These are phyloP conservation scores for Molossus molossus DNA, from an alignment of 2,797 vertebrate genomes.

Conservation along the genomic window DNA sequence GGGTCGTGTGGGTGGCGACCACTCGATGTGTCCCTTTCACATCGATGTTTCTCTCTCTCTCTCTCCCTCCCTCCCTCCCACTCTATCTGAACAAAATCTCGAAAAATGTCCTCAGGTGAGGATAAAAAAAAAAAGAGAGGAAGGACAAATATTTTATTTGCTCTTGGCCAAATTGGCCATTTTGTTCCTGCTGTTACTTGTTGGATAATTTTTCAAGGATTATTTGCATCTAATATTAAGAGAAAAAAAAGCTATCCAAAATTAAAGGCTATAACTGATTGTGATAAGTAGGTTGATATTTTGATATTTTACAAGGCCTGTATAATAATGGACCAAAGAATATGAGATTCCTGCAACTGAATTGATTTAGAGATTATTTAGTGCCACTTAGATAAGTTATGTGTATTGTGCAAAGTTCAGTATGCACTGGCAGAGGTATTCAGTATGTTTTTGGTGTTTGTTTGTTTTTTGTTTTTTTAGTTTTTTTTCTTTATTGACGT, in stretches of 20 bases:
- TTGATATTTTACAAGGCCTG: background rate
- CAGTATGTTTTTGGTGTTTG: no score
- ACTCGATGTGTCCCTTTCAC: no score
- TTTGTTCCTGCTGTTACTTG: background rate
- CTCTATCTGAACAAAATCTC: no score
- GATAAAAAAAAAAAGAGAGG: background rate
- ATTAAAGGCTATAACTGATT: background rate
- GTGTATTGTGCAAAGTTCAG: background rate
- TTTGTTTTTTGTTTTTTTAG: no score
- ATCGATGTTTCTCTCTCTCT: no score
- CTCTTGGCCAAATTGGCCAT: background rate
- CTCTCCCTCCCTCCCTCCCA: no score
- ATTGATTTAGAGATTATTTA: constrained; percentile 26
- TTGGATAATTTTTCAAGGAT: background rate
- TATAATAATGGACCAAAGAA: background rate
- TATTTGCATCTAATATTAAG: background rate
- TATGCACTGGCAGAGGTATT: background rate
- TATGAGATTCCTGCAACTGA: background rate
- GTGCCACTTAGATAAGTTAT: background rate
- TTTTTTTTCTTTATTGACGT: no score
- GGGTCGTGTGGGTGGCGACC: no score
- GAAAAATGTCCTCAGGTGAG: no score
- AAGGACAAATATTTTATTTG: constrained; percentile 13
- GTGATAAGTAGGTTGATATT: background rate
- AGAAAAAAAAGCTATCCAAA: background rate